A percentile compares a stretch with the other conserved stretches of the same genome.
phyloP scores from a whole-genome alignment of 2,113 vertebrate species.

The Mirza zaza region DNA sequence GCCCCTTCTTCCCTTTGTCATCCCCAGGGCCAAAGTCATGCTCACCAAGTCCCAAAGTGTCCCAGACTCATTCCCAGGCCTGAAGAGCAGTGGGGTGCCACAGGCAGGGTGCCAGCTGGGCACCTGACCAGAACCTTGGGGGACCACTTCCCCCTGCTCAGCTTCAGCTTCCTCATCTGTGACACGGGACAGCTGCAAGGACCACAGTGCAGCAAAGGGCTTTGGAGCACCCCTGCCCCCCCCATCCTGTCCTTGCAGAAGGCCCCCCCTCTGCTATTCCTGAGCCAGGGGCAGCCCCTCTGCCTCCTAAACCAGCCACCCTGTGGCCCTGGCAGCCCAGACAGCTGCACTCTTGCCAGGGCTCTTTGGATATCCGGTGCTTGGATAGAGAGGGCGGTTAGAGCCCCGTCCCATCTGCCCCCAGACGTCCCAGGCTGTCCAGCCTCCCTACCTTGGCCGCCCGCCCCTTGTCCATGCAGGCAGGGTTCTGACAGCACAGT shows the following conservation, averaged over 20 bases:
- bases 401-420: neutral
- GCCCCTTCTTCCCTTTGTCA: neutral
- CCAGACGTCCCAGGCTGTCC: neutral
- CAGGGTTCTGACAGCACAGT: slow-evolving; percentile 89
- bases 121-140: neutral
- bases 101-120: neutral
- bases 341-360: slow-evolving; percentile 82
- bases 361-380: slow-evolving; percentile 83
- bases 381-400: neutral
- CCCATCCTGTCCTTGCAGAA: neutral
- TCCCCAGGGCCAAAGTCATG: neutral
- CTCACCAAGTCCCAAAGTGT: neutral
- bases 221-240: neutral
- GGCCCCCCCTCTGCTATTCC: neutral
- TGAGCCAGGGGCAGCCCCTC: neutral
- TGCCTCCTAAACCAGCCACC: neutral
- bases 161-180: neutral
- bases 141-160: too few species aligned
- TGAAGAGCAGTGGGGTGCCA: neutral
- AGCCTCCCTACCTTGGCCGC: slow-evolving; percentile 88
- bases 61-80: neutral
- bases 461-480: slow-evolving; percentile 87
- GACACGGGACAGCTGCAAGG: neutral
- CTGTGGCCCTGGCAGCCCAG: slow-evolving; percentile 77
- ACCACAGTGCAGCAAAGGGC: neutral